phyloP scores from a whole-genome alignment of 2,888 invertebrate genomes.

The Hirtodrosophila duncani region DNA sequence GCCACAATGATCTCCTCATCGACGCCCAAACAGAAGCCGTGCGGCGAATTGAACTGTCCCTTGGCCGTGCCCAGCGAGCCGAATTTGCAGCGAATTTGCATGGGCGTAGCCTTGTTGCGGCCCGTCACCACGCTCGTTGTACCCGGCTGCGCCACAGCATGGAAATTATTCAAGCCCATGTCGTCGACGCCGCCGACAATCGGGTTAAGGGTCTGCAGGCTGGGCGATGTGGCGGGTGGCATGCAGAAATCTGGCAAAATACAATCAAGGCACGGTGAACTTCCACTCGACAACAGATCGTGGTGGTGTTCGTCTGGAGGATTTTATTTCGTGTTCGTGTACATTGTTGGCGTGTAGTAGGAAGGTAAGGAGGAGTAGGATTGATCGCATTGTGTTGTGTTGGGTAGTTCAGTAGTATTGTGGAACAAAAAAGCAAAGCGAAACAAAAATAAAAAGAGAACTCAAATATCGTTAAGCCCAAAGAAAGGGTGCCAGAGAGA shows the following conservation, averaged over 20 bases:
- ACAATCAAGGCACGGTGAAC: constrained; percentile 82
- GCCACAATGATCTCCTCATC: constrained; percentile 98
- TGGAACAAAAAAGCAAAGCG: constrained; percentile 22
- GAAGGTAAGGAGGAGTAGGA: constrained; percentile 5
- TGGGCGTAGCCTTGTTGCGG: constrained; percentile 87
- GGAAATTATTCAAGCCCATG: constrained; percentile 76
- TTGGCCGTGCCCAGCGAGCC: constrained; percentile 95
- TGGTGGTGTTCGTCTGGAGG: constrained; percentile 7
- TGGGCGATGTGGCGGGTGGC: constrained; percentile 83
- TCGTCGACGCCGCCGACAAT: constrained; percentile 78
- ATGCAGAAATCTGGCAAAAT: constrained; percentile 81
- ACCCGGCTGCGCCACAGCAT: constrained; percentile 78
- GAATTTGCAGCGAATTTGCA: constrained; percentile 95
- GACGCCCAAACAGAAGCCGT: constrained; percentile 96
- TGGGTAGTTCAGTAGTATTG: constrained; percentile 7
- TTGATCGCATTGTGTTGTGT: constrained; percentile 11
- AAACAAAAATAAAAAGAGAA: constrained; percentile 12
- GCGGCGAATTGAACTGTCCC: constrained; percentile 97
- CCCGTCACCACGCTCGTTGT: constrained; percentile 79
- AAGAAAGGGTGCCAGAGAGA: background rate
- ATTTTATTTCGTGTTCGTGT: constrained; percentile 6
- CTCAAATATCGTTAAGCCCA: background rate
- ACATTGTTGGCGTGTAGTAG: constrained; percentile 4
- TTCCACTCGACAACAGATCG: constrained; percentile 80
- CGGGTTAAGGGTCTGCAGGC: constrained; percentile 77